Evolutionary conservation across 2,797 vertebrate genomes (phyloP).

Genomic region (Protonibea diacanthus): DNA sequence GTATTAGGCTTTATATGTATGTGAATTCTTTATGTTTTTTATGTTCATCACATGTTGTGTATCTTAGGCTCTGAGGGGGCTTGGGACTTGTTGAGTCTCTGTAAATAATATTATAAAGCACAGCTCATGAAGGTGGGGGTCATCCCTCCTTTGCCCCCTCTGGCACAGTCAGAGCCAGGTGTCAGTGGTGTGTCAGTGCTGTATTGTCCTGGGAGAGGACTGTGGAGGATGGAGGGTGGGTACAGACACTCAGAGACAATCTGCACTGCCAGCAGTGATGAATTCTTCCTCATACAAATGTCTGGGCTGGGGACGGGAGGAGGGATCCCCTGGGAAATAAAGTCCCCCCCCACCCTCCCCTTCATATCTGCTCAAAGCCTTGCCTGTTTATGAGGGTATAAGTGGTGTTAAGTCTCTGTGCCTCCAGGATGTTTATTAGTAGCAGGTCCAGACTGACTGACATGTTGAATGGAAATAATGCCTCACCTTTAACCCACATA

Average conservation of each 20-base stretch:
- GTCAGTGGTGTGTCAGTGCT: not conserved
- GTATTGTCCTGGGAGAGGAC: conserved; percentile 1
- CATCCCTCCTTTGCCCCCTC: not conserved
- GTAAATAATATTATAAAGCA: not conserved
- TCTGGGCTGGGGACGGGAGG: conserved; percentile 8
- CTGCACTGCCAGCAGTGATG: conserved; percentile 36
- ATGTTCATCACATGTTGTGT: too few relatives aligned
- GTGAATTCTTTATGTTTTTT: too few relatives aligned
- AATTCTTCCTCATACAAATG: conserved; percentile 30
- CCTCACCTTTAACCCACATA: conserved; percentile 4
- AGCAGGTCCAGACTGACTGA: conserved; percentile 21
- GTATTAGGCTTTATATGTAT: too few relatives aligned
- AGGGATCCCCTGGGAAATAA: conserved; percentile 54
- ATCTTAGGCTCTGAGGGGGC: too few relatives aligned
- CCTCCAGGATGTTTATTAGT: conserved; percentile 40
- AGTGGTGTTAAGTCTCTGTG: conserved; percentile 46
- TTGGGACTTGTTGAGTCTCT: too few relatives aligned
- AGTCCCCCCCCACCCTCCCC: conserved; percentile 26
- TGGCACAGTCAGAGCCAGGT: conserved; percentile 18
- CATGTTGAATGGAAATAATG: not conserved
- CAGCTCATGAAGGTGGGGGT: conserved; percentile 6
- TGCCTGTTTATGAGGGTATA: conserved; percentile 52
- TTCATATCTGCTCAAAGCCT: conserved; percentile 38
- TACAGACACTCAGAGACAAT: conserved; percentile 23
- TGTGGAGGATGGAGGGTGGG: not conserved